Evolutionary conservation across 2,797 vertebrate genomes (phyloP), one percentile per base, ranked within the genome.

Genomic region (Ciconia nigra): DNA sequence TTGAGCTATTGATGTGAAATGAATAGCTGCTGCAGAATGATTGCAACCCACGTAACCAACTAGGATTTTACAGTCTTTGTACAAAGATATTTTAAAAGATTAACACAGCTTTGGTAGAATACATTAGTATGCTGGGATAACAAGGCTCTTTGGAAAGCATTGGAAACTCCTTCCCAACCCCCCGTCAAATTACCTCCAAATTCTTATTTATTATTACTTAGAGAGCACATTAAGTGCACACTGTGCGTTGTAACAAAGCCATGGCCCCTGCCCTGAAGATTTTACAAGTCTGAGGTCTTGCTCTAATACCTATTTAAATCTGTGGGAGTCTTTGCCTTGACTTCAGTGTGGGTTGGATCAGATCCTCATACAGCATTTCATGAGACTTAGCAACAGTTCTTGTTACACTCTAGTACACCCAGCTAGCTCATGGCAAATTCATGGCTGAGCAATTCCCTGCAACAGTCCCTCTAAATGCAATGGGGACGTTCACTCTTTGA

Each of bases 281-380:
- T 94, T 96, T 94, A 92, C 59, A 87, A 80, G 70, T 71, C 67
- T 89, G 83, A 96, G 63, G 54, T 58, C 95, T 92, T 83, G 65
- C 83, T 79, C 52, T 85, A 86, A 66, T 91, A 87, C 87, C 82
- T 91, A 37, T 67, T 97, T 89, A 95, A 90, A 84, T 74, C 78
- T 87, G 78, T 95, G 74, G n/a, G 88, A 95, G 81, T 80, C 74
- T 85, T 93, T 93, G 74, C 81, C 86, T 84, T 89, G 92, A 72
- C 78, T 93, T 91, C 81, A 74, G 35, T 12, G 42, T 69, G 91
- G 82, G 55, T 86, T 94, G 89, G 82, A 71, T 55, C 66, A 88
- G 70, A 66, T 89, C 73, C 77, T 92, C 0, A 0, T 58, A 63
- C 25, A 69, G 69, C 55, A 25, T 90, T 87, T 92, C 39, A 51